Conservation (phyloP, 2,113 vertebrate genomes). For the Sinocyclocheilus anshuiensis region DNA sequence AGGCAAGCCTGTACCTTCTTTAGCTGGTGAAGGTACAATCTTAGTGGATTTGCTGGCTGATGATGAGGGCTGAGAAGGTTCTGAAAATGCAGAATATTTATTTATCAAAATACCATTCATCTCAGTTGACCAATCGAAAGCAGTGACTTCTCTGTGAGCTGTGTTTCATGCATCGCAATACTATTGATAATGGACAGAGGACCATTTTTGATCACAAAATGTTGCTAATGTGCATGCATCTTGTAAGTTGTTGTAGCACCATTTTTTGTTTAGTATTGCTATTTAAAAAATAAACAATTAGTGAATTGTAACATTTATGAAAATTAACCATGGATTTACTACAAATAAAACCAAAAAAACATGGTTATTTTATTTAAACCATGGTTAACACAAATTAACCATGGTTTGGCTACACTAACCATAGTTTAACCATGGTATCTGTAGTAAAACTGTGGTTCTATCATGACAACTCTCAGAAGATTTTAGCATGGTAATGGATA, state of each 20-base stretch:
- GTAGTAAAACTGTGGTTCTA: not conserved
- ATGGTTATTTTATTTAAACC: no score
- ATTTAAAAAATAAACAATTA: no score
- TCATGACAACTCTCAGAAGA: not conserved
- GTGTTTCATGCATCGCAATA: not conserved
- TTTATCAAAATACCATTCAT: not conserved
- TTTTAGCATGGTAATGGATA: no score
- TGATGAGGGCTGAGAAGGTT: conserved; percentile 29
- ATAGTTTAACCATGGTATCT: not conserved
- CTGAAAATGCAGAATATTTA: conserved; percentile 3
- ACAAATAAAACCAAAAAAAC: no score
- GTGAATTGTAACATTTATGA: no score
- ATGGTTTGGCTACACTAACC: not conserved
- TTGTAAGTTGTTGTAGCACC: not conserved
- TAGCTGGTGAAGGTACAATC: not conserved
- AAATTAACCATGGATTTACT: no score
- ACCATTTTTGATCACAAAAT: not conserved
- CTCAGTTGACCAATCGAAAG: not conserved
- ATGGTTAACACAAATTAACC: not conserved
- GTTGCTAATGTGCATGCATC: no score
- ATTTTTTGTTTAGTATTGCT: no score
- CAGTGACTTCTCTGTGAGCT: no score
- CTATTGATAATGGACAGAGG: not conserved
- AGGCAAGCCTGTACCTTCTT: conserved; percentile 25
- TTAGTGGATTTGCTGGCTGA: conserved; percentile 6